Conservation (phyloP, 2,797 vertebrate genomes). For the Gymnocypris eckloni region DNA sequence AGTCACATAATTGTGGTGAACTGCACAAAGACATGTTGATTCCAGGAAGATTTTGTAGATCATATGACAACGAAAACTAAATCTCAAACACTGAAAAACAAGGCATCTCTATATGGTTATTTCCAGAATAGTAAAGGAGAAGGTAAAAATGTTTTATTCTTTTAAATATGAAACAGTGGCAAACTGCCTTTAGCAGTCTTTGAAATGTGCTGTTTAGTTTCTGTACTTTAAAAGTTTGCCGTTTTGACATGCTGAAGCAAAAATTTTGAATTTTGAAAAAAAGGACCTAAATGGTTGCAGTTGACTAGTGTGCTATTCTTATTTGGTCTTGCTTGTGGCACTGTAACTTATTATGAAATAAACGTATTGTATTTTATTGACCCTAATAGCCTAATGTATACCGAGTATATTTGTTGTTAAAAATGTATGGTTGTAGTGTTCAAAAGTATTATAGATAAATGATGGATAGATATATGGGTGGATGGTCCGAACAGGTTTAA, state of each 20-base stretch:
- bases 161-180: neutral
- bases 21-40: neutral
- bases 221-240: neutral
- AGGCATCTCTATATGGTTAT: neutral
- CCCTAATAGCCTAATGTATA: too few species aligned
- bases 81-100: neutral
- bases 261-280: too few species aligned
- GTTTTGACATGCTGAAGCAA: too few species aligned
- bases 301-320: neutral
- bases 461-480: too few species aligned
- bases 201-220: neutral
- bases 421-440: too few species aligned
- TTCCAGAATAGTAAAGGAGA: neutral
- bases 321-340: neutral
- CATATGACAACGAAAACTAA: constrained; percentile 1
- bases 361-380: neutral
- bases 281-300: neutral
- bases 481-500: too few species aligned
- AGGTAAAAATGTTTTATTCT: neutral
- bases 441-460: too few species aligned
- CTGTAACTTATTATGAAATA: too few species aligned
- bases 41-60: neutral
- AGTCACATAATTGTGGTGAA: neutral
- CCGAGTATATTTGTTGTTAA: too few species aligned
- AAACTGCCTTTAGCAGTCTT: neutral